phyloP scores from a whole-genome alignment of 1,140 invertebrate genomes.

The Eupristina koningsbergeri region DNA sequence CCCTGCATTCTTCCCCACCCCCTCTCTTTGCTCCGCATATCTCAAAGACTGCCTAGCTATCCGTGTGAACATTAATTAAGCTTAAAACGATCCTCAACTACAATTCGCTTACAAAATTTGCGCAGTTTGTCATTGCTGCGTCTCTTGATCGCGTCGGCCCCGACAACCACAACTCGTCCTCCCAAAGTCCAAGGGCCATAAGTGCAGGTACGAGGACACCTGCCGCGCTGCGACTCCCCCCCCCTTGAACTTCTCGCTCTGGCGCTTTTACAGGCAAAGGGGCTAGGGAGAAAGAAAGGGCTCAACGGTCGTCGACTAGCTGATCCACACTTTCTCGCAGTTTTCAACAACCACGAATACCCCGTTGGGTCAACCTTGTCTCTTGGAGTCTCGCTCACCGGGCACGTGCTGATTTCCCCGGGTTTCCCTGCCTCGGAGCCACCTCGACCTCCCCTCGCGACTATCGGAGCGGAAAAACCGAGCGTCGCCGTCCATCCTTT shows the following conservation, averaged over 20 bases:
- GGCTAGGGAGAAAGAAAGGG: not conserved
- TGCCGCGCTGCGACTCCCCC: not conserved
- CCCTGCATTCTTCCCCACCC: no score
- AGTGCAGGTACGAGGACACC: not conserved
- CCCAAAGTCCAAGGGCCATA: no score
- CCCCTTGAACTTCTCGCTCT: not conserved
- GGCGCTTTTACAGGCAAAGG: not conserved
- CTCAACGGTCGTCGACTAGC: no score
- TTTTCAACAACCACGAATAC: not conserved
- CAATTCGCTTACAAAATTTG: no score
- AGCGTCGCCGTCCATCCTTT: not conserved
- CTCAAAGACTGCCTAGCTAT: not conserved
- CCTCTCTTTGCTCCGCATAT: not conserved
- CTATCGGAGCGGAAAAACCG: not conserved
- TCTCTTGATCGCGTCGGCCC: not conserved
- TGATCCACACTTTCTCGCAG: not conserved
- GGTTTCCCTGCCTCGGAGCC: not conserved
- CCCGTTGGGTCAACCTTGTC: no score
- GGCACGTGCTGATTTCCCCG: constrained; percentile 6
- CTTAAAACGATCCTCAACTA: not conserved
- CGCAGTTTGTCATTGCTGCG: no score
- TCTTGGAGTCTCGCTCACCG: not conserved
- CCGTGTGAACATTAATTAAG: not conserved
- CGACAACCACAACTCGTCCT: not conserved
- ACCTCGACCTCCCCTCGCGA: not conserved